phyloP scores from a whole-genome alignment of 2,113 vertebrate species.

The Dromas ardeola region DNA sequence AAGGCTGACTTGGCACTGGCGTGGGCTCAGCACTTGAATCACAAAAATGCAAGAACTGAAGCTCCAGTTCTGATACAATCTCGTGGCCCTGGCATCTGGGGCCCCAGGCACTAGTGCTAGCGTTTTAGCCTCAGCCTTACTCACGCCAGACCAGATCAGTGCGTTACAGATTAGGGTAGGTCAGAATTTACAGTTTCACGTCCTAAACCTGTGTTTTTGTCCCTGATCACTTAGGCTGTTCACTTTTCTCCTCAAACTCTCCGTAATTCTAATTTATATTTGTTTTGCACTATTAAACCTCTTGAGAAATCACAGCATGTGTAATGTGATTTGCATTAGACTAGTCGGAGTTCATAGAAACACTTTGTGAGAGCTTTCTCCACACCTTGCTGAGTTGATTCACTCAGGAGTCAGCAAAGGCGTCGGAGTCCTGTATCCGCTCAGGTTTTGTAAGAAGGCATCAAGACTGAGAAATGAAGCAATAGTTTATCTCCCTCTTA shows the following conservation, averaged over 20 bases:
- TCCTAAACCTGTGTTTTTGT: not conserved
- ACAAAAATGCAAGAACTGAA: not conserved
- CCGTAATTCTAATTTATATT: not conserved
- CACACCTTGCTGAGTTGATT: not conserved
- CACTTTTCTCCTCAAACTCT: not conserved
- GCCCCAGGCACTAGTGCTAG: not conserved
- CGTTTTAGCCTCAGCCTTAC: not conserved
- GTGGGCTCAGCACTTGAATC: constrained; percentile 4
- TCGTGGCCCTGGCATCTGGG: not conserved
- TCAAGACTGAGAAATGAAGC: not conserved
- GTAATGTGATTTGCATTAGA: not conserved
- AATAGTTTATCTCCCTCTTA: constrained; percentile 61
- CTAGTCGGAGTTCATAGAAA: not conserved
- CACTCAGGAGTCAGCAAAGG: not conserved
- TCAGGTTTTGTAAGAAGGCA: not conserved
- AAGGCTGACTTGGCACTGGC: not conserved
- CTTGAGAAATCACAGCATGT: not conserved
- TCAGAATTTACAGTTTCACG: not conserved
- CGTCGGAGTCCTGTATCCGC: not conserved
- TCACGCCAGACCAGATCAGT: not conserved
- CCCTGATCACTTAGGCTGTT: not conserved
- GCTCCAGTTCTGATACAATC: not conserved
- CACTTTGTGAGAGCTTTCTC: not conserved
- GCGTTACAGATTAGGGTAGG: not conserved
- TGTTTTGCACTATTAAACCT: not conserved